Evolutionary conservation across 2,888 invertebrate species (phyloP).

Genomic region (Andrena minutula): DNA sequence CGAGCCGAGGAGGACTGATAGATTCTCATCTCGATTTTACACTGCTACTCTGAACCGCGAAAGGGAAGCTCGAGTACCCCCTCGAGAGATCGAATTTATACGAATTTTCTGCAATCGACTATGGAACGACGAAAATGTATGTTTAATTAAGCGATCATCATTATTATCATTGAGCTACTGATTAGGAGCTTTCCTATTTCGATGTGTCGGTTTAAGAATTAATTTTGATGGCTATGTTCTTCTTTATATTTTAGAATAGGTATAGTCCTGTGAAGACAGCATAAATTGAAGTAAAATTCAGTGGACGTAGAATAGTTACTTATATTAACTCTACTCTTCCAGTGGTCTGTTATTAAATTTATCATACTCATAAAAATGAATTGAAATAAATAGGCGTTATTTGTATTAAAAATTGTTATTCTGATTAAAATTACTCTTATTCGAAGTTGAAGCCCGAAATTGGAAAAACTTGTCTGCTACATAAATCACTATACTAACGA

Average conservation of each 20-base stretch:
- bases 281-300: too few relatives aligned
- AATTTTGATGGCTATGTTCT: too few relatives aligned
- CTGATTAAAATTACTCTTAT: neutral
- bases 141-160: neutral
- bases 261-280: neutral
- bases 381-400: neutral
- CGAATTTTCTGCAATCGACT: neutral
- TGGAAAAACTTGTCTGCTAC: too few relatives aligned
- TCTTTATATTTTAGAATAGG: too few relatives aligned
- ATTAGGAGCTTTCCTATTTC: too few relatives aligned
- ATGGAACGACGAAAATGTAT: neutral
- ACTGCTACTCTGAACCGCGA: neutral
- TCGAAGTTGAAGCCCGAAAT: neutral
- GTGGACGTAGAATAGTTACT: too few relatives aligned
- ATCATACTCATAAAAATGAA: too few relatives aligned
- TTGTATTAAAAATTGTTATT: neutral
- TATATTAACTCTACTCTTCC: too few relatives aligned
- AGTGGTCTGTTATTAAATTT: too few relatives aligned
- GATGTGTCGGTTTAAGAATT: too few relatives aligned
- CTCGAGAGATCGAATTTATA: neutral
- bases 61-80: neutral
- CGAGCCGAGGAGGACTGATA: neutral
- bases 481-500: too few relatives aligned
- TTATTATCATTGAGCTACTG: neutral
- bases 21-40: conserved; percentile 5